Base-by-base conservation (phyloP, 2,113 vertebrate genomes). In the Cheirogaleus medius region DNA sequence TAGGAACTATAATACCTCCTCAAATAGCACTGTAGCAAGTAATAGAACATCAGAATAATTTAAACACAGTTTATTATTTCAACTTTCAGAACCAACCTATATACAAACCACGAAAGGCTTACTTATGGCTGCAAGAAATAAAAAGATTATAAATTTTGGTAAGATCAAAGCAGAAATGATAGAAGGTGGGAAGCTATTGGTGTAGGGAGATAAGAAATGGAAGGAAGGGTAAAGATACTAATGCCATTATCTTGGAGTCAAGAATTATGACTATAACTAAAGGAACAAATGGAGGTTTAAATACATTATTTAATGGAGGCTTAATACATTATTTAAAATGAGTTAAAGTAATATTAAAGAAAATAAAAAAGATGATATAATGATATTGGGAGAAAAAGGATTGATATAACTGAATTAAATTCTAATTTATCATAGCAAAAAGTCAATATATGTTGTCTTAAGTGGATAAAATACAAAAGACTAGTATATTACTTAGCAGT, bases 251-350 rank as follows among this genome's bases (percentile, higher is more conserved):
- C 18, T 23, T 66, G 74, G 18, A 90, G 76, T 76, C 27, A 90
- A 66, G 15, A 66, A 84, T 91, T 87, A 66, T 71, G 54, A 54
- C 34, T 64, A 23, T 56, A 96, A 69, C 76, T 74, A 77, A 94
- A 89, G 29, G 25, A 93, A 80, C 58, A 93, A 95, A 80, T 37
- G 27, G 15, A 64, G 4, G 4, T 12, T 76, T 68, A 85, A 60
- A 32, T 37, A 78, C 4, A 52, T 34, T 82, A 76, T 76, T 63
- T 93, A 82, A 73, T 80, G 25, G 23, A 90, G 23, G 8, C 18
- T 95, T 80, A 86, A 93, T 87, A 71, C 47, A 90, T 71, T 83
- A 58, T 78, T 85, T 78, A 42, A 66, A 83, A 21, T 95, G 39
- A 60, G 32, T 71, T 87, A 71, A 66, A 90, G 29, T 74, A 84